Evolutionary conservation across 2,888 invertebrate genomes (phyloP), one percentile per base, ranked within the genome.

Genomic region (Antitype chi): DNA sequence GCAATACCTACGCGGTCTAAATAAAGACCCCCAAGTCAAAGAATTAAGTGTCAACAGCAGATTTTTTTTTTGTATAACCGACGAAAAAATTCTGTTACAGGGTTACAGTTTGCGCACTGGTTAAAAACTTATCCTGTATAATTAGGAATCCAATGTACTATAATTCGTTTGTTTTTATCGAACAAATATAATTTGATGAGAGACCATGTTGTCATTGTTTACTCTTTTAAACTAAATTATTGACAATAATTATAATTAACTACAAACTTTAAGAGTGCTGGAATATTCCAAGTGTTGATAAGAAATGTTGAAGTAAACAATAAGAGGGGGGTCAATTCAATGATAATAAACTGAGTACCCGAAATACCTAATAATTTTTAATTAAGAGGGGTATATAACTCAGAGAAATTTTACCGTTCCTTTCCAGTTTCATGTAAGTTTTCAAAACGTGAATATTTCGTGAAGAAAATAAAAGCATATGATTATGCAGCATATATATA

Each of bases 251-350:
- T 75, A 43, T 64, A 81, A 85, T 63, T 69, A 57, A 64, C 66
- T 70, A 55, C 43, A 55, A 73, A 73, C 17, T 74, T 64, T 52
- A 78, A 52, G 25, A 74, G 28, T 57, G 70, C 69, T 57, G 84
- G 84, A 83, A 84, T 74, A 83, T 84, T 84, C 71, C 84, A n/a
- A 32, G 70, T 25, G 8, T 25, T n/a, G 83, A 84, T 84, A 84
- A 86, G 49, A 53, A 57, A 55, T 70, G 32, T 74, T 77, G 25
- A 74, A 67, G 64, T 78, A 71, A 78, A 83, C 82, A 82, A 57
- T 63, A 32, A 70, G 72, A 73, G 82, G 62, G 74, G 84, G 84
- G 55, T 72, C 82, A 81, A 32, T 67, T 60, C 13, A 32, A 69
- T 66, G 68, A 86, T 74, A 86, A 81, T n/a, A n/a, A 55, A 47